Evolutionary conservation across 2,797 vertebrate genomes (phyloP).

Genomic region (Gobio occitaniae): DNA sequence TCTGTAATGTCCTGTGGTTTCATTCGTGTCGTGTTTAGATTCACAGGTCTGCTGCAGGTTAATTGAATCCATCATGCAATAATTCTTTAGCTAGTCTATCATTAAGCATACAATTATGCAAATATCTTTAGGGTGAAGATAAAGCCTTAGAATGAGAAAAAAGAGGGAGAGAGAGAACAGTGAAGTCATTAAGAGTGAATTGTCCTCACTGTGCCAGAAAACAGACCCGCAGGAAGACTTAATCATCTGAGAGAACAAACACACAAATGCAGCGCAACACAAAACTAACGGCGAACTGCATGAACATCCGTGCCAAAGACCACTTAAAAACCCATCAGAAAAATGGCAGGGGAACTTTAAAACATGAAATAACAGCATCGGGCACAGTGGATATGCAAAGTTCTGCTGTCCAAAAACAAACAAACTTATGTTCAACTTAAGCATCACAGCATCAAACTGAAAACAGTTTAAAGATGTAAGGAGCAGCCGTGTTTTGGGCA

Average conservation of each 20-base stretch:
- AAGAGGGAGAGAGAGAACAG: not conserved
- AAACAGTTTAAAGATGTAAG: not conserved
- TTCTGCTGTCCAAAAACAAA: not conserved
- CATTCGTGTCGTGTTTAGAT: conserved; percentile 52
- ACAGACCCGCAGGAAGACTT: not conserved
- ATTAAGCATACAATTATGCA: conserved; percentile 26
- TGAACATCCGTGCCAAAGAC: not conserved
- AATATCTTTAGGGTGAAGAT: conserved; percentile 11
- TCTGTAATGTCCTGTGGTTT: not conserved
- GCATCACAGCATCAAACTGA: not conserved
- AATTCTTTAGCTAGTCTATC: conserved; percentile 1
- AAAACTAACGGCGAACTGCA: not conserved
- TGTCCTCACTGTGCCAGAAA: not conserved
- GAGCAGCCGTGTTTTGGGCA: not conserved
- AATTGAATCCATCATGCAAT: conserved; percentile 18
- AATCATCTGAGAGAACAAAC: conserved; percentile 11
- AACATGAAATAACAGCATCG: not conserved
- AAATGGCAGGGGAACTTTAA: conserved; percentile 22
- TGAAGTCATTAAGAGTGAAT: conserved; percentile 2
- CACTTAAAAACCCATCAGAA: conserved; percentile 34
- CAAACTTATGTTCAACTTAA: not conserved
- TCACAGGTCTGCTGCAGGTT: conserved; percentile 50
- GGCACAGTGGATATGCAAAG: not conserved
- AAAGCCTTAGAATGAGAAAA: not conserved
- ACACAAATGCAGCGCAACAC: not conserved